These are phyloP conservation scores for Harpagifer antarcticus DNA, from an alignment of 2,797 vertebrate species.

Conservation along the genomic window DNA sequence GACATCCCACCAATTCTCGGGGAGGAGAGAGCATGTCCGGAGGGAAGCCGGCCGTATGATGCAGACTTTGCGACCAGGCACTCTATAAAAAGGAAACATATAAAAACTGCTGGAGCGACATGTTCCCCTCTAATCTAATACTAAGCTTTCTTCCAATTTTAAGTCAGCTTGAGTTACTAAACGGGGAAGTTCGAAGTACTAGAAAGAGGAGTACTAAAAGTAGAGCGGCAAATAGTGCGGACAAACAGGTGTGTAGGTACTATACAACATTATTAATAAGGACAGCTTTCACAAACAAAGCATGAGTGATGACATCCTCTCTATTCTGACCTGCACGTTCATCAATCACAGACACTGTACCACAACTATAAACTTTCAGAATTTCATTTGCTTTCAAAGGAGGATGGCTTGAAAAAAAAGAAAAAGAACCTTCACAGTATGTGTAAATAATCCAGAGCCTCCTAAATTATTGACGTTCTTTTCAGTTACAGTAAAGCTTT, in stretches of 20 bases:
- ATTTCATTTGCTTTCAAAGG: background rate
- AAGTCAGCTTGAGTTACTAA: background rate
- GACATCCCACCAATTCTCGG: slow-evolving; percentile 92
- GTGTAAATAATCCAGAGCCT: no score
- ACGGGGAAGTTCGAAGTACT: background rate
- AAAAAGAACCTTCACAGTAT: no score
- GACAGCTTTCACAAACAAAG: background rate
- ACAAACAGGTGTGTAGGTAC: background rate
- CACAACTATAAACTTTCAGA: background rate
- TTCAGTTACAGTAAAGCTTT: no score
- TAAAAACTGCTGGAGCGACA: background rate
- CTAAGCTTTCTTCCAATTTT: background rate
- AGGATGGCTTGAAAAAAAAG: background rate
- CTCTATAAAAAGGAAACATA: slow-evolving; percentile 82
- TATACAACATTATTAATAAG: background rate
- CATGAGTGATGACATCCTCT: background rate
- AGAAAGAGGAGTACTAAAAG: background rate
- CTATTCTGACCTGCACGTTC: background rate
- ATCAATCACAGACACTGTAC: no score
- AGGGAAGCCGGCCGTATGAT: slow-evolving; percentile 95
- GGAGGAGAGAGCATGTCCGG: slow-evolving; percentile 88
- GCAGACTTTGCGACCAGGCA: slow-evolving; percentile 96
- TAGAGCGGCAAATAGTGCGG: background rate
- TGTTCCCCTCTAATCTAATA: background rate
- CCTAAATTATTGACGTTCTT: no score